These are phyloP conservation scores for Albula goreensis DNA, from an alignment of 2,113 vertebrate species.

Conservation along the genomic window DNA sequence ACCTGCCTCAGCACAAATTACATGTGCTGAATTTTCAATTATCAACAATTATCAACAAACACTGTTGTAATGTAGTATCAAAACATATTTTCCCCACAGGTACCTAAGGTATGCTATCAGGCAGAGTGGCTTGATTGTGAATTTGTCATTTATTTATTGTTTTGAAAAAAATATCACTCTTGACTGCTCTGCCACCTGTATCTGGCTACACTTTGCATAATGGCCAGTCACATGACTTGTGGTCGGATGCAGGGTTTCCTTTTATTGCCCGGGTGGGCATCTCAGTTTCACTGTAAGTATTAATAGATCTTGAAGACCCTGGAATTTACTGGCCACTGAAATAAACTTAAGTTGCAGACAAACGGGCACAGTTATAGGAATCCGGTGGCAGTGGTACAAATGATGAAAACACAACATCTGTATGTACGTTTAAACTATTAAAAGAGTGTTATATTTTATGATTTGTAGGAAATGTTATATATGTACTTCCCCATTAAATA, in stretches of 20 bases:
- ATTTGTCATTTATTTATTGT: background rate
- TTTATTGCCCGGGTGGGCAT: background rate
- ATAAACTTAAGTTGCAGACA: background rate
- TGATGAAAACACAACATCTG: background rate
- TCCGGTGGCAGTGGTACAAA: background rate
- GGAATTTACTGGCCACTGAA: background rate
- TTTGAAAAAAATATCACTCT: background rate
- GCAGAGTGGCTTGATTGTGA: background rate
- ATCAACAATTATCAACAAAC: no score
- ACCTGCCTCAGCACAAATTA: no score
- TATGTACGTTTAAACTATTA: background rate
- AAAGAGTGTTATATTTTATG: background rate
- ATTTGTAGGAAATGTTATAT: no score
- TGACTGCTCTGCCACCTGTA: background rate
- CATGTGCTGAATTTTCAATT: background rate
- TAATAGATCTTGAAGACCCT: background rate
- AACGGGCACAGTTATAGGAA: background rate
- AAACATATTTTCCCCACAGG: background rate
- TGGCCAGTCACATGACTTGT: background rate
- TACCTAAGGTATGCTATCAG: no score
- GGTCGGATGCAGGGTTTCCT: background rate
- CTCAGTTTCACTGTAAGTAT: background rate
- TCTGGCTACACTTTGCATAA: background rate
- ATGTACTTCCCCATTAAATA: no score
- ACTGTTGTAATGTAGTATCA: background rate